These are phyloP conservation scores for Agelastica alni DNA, from an alignment of 2,888 invertebrate genomes.

Conservation along the genomic window DNA sequence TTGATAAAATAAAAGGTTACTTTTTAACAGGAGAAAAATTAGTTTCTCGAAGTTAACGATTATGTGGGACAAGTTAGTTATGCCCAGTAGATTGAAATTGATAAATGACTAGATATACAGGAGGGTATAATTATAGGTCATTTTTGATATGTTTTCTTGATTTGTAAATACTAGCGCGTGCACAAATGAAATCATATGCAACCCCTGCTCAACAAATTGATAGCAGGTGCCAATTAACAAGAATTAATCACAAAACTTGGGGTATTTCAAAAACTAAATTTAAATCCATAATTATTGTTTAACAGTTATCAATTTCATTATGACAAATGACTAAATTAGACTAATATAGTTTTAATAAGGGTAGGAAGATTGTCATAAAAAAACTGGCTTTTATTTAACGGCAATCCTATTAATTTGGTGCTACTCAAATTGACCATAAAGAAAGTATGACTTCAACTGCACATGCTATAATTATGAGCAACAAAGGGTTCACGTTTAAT, in stretches of 20 bases:
- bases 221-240: constrained; percentile 37
- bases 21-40: constrained; percentile 11
- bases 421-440: constrained; percentile 4
- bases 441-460: background rate
- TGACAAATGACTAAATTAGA: constrained; percentile 51
- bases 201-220: constrained; percentile 34
- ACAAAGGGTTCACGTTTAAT: constrained; percentile 12
- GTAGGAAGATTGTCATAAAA: constrained; percentile 30
- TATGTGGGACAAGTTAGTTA: too few relatives aligned
- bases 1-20: too few relatives aligned
- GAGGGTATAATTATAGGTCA: constrained; percentile 13
- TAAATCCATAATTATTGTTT: constrained; percentile 26
- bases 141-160: constrained; percentile 21
- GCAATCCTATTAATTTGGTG: constrained; percentile 46
- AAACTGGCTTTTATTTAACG: constrained; percentile 39
- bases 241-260: constrained; percentile 40
- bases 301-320: constrained; percentile 34
- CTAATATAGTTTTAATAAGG: constrained; percentile 50
- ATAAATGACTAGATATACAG: constrained; percentile 11
- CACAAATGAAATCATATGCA: constrained; percentile 35
- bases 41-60: constrained; percentile 4
- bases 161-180: constrained; percentile 28
- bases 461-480: constrained; percentile 9
- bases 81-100: constrained; percentile 13
- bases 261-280: constrained; percentile 37